A percentile compares a stretch with the other conserved stretches of the same genome.
These are phyloP conservation scores for Rhyacophila brunnea DNA, from an alignment of 1,140 invertebrate species.

Conservation along the genomic window DNA sequence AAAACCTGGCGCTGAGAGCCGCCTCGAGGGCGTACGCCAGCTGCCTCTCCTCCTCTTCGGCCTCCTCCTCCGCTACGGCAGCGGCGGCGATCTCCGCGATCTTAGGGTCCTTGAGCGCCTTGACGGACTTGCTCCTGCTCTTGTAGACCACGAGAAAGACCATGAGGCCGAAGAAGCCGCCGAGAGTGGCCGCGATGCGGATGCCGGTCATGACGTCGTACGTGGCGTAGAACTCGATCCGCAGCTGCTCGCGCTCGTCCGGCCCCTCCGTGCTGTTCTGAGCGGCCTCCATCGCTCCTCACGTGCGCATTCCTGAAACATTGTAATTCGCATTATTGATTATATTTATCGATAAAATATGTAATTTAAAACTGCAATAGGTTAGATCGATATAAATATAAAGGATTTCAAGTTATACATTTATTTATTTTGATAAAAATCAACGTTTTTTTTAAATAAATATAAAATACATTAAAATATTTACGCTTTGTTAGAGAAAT, in stretches of 20 bases:
- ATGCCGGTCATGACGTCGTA: slow-evolving; percentile 90
- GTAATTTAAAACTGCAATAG: too few relatives aligned
- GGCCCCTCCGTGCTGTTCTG: slow-evolving; percentile 27
- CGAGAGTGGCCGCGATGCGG: slow-evolving; percentile 82
- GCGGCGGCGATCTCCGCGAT: slow-evolving; percentile 65
- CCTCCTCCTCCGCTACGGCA: slow-evolving; percentile 69
- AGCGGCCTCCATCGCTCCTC: slow-evolving; percentile 28
- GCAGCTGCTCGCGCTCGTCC: slow-evolving; percentile 58
- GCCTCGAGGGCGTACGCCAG: slow-evolving; percentile 70
- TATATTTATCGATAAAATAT: neutral
- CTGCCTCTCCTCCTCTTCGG: slow-evolving; percentile 71
- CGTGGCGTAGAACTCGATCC: slow-evolving; percentile 80
- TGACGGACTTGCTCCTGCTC: slow-evolving; percentile 71
- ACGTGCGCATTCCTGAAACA: slow-evolving; percentile 24
- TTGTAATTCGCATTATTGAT: neutral
- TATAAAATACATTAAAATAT: too few relatives aligned
- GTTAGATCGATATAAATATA: too few relatives aligned
- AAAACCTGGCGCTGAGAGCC: slow-evolving; percentile 55
- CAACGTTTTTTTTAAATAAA: too few relatives aligned
- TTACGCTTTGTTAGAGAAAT: too few relatives aligned
- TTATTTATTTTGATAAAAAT: too few relatives aligned
- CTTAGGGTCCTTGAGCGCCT: slow-evolving; percentile 67
- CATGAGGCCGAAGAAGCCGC: slow-evolving; percentile 85
- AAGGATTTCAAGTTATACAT: too few relatives aligned
- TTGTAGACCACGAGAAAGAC: slow-evolving; percentile 85